Conservation (phyloP, 2,113 vertebrate genomes). For the Montifringilla adamsi region DNA sequence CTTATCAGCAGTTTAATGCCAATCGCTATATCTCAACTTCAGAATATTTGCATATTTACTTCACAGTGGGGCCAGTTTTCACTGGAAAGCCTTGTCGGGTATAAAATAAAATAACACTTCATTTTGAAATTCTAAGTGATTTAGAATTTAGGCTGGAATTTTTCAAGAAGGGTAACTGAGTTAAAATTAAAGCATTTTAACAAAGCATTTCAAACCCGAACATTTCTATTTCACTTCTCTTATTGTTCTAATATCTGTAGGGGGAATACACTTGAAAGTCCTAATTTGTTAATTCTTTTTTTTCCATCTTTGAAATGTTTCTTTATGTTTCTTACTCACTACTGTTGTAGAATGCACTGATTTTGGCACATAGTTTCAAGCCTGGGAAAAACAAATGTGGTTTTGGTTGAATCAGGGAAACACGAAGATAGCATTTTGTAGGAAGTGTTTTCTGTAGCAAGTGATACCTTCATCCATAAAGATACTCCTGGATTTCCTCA, state of each 20-base stretch:
- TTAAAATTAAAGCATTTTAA: not conserved
- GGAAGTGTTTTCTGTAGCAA: not conserved
- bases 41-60: not conserved
- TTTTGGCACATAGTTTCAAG: not conserved
- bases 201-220: not conserved
- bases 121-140: not conserved
- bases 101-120: not conserved
- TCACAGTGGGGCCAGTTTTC: not conserved
- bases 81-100: rapidly evolving
- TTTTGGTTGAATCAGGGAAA: not conserved
- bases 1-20: not conserved
- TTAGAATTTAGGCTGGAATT: not conserved
- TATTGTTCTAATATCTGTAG: not conserved
- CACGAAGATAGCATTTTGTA: not conserved
- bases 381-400: not conserved
- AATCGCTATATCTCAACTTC: not conserved
- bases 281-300: not conserved
- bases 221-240: not conserved
- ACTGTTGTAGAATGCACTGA: not conserved
- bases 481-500: not conserved
- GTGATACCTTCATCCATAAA: not conserved
- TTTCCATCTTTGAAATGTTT: not conserved
- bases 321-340: not conserved
- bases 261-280: not conserved
- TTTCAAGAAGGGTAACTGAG: not conserved